Base-by-base conservation (phyloP, 1,140 invertebrate genomes). In the Sminthurides bifidus region DNA sequence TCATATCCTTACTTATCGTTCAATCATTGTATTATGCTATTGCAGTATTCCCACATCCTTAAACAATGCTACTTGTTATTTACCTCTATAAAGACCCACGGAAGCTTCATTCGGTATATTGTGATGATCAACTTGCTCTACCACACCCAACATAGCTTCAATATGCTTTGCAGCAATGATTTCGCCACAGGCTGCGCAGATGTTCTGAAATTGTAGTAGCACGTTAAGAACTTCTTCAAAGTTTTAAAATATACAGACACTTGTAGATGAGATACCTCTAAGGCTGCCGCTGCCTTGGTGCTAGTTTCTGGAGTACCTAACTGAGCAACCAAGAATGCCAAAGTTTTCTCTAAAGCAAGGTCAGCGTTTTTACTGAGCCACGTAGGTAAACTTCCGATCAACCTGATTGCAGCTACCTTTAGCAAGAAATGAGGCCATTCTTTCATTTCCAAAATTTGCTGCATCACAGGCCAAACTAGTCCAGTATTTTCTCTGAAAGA, bases 281-380 rank as follows among this genome's bases (percentile, higher is more conserved):
- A 29, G 44, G 63, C 56, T 33, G 52, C 46, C 17, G 60, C 59
- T 10, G 63, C 57, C 4, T 54, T 40, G 48, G 37, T 59, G 35
- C 38, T 53, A n/a, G 41, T 44, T 30, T 61, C 40, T 1, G 50
- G 41, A 33, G 23, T 35, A 19, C 57, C 43, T 30, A 65, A 55
- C 35, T 49, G 43, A 31, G 66, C 69, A 54, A 75, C 72, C 12
- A 65, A 48, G 56, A 65, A 61, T 19, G 52, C 46, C 52, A 65
- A 40, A 0, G 57, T 50, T 44, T 56, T 54, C 81, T 81, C 78
- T 65, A 93, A 70, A 26, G 81, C 46, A 23, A 59, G 80, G 55
- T 83, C 77, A 0, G 85, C 77, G 75, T 97, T 89, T 69, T 79
- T 79, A 66, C 93, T 85, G 37, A 98, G 84, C 94, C 94, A 98